A percentile compares a stretch with the other conserved stretches of the same genome.
phyloP scores from a whole-genome alignment of 1,140 invertebrate species.

The Drosophila bocki region DNA sequence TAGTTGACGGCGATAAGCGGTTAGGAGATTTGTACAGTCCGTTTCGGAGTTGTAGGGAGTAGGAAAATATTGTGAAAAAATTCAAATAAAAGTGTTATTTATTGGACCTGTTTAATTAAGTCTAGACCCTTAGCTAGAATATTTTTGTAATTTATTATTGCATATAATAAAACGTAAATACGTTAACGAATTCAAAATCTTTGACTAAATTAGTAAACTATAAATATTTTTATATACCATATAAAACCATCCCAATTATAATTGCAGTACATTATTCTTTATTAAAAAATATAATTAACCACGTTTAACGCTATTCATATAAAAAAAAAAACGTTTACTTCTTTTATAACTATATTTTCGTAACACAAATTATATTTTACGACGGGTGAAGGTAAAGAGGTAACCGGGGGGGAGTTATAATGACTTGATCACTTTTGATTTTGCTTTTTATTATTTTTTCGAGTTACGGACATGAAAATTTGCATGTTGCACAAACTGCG shows the following conservation, averaged over 20 bases:
- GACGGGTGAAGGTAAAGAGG: not conserved
- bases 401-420: conserved; percentile 6
- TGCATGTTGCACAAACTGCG: conserved; percentile 64
- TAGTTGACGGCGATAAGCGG: conserved; percentile 66
- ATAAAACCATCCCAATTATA: not conserved
- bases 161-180: too few species aligned
- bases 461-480: conserved; percentile 59
- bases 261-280: not conserved
- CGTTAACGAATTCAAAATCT: not conserved
- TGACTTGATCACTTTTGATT: conserved; percentile 27
- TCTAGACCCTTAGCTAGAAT: too few species aligned
- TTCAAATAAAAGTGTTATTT: not conserved
- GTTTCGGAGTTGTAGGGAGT: not conserved
- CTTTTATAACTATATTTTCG: conserved; percentile 1
- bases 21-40: conserved; percentile 31
- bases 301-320: too few species aligned
- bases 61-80: too few species aligned
- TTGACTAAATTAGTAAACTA: not conserved
- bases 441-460: conserved; percentile 33
- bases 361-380: conserved; percentile 6
- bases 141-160: too few species aligned
- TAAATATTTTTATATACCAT: not conserved
- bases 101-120: too few species aligned
- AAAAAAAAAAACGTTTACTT: not conserved
- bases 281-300: not conserved